These are phyloP conservation scores for Sycophila sp. DNA, from an alignment of 1,140 invertebrate species.

Conservation along the genomic window DNA sequence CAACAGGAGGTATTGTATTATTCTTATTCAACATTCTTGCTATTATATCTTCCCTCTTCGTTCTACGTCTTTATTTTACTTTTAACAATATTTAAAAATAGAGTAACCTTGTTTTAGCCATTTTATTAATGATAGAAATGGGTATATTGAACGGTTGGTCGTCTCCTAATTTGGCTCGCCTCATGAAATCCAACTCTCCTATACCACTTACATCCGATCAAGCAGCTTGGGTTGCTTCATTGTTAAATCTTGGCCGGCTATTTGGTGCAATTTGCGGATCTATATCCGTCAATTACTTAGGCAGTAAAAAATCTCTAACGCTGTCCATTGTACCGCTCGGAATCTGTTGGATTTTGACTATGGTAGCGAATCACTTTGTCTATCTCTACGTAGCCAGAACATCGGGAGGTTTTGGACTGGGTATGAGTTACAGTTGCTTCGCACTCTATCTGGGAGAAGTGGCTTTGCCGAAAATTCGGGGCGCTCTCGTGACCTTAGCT, in stretches of 20 bases:
- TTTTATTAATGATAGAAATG: background rate
- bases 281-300: background rate
- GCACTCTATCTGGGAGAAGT: constrained; percentile 14
- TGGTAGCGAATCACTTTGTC: constrained; percentile 63
- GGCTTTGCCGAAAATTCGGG: background rate
- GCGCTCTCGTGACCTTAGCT: background rate
- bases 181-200: background rate
- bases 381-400: constrained; percentile 66
- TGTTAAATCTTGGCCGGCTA: background rate
- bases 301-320: background rate
- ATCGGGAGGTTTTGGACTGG: constrained; percentile 70
- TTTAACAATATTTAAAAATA: background rate
- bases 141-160: constrained; percentile 19
- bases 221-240: constrained; percentile 14
- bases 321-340: background rate
- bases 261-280: background rate
- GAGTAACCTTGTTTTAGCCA: background rate
- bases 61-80: too few relatives aligned
- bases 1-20: background rate
- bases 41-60: too few relatives aligned
- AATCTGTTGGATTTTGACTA: constrained; percentile 54
- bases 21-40: background rate
- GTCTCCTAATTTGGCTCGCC: background rate
- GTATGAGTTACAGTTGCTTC: constrained; percentile 73
- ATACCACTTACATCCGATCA: background rate